Evolutionary conservation across 2,888 invertebrate genomes (phyloP).

Genomic region (Charanyca ferruginea): DNA sequence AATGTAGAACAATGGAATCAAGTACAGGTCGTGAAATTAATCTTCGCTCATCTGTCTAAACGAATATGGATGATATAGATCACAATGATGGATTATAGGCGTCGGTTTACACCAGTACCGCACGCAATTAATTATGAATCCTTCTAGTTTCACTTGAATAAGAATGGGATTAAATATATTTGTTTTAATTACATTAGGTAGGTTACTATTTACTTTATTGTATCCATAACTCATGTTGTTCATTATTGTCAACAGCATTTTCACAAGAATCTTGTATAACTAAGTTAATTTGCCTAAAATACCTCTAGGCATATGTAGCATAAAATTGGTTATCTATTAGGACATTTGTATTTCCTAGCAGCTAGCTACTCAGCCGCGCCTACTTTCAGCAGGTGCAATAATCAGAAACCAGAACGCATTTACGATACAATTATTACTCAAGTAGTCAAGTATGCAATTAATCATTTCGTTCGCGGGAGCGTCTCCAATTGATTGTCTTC

Average conservation of each 20-base stretch:
- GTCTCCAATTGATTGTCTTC: slow-evolving; percentile 73
- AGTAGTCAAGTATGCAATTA: slow-evolving; percentile 69
- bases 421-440: slow-evolving; percentile 68
- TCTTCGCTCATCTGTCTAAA: slow-evolving; percentile 49
- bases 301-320: slow-evolving; percentile 10
- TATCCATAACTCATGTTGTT: not conserved
- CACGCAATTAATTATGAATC: slow-evolving; percentile 35
- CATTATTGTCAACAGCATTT: slow-evolving; percentile 6
- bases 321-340: slow-evolving; percentile 38
- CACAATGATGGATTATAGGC: slow-evolving; percentile 53
- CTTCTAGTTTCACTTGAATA: slow-evolving; percentile 12
- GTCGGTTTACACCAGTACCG: slow-evolving; percentile 31
- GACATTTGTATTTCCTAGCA: slow-evolving; percentile 34
- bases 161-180: slow-evolving; percentile 4
- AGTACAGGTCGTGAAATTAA: slow-evolving; percentile 50
- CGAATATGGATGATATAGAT: slow-evolving; percentile 47
- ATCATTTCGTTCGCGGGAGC: slow-evolving; percentile 67
- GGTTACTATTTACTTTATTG: not conserved
- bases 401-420: slow-evolving; percentile 70
- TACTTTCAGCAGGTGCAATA: slow-evolving; percentile 66
- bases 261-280: not conserved
- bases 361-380: slow-evolving; percentile 36
- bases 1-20: slow-evolving; percentile 67
- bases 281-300: not conserved
- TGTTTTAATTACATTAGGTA: slow-evolving; percentile 6